Evolutionary conservation across 2,797 vertebrate genomes (phyloP).

Genomic region (Serranus cabrilla): DNA sequence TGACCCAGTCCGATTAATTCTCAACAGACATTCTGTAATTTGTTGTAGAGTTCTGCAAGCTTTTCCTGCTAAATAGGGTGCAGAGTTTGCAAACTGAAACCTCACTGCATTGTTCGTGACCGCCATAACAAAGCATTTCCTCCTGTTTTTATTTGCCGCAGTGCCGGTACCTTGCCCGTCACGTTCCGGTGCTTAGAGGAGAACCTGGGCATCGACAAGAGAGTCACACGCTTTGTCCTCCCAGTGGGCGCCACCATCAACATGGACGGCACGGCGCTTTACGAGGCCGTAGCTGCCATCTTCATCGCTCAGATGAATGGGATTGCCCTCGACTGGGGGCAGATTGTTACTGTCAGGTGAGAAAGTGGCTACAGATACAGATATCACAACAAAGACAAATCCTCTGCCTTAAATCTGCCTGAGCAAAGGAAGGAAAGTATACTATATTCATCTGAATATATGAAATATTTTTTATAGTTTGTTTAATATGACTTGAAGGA

Average conservation of each 20-base stretch:
- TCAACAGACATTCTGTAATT: conserved; percentile 4
- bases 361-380: conserved; percentile 6
- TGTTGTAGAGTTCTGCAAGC: neutral
- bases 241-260: conserved; percentile 99
- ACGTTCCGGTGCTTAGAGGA: conserved; percentile 98
- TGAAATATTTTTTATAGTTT: too few relatives aligned
- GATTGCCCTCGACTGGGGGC: conserved; percentile 92
- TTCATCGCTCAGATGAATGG: conserved; percentile 99
- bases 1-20: conserved; percentile 21
- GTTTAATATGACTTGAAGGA: too few relatives aligned
- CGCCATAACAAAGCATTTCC: neutral
- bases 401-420: neutral
- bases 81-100: conserved; percentile 15
- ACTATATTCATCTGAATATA: too few relatives aligned
- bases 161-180: conserved; percentile 96
- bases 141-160: conserved; percentile 56
- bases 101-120: neutral
- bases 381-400: neutral
- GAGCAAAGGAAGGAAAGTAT: neutral
- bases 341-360: conserved; percentile 97
- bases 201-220: conserved; percentile 97
- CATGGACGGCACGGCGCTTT: conserved; percentile 98
- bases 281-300: conserved; percentile 98
- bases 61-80: neutral
- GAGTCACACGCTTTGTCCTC: conserved; percentile 97